Conservation (phyloP, 1,140 invertebrate species). For the Camponotus pennsylvanicus region DNA sequence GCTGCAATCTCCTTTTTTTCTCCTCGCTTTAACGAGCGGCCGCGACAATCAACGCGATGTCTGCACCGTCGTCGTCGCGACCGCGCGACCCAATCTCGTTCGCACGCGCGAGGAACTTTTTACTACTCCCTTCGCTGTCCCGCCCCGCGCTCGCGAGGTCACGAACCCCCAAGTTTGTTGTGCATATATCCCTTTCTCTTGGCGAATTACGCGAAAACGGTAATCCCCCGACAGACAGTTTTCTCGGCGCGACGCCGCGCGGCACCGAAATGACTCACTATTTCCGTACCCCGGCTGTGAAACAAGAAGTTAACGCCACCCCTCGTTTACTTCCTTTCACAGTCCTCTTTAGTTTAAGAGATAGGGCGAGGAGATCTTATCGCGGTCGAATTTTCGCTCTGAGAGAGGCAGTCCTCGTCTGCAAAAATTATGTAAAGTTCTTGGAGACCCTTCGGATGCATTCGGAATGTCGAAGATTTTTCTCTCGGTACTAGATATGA, state of each 20-base stretch:
- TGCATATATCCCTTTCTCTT: constrained; percentile 10
- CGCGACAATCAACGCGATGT: constrained; percentile 64
- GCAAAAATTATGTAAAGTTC: constrained; percentile 25
- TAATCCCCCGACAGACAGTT: constrained; percentile 66
- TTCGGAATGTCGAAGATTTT: neutral
- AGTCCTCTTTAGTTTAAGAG: constrained; percentile 62
- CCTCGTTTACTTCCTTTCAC: constrained; percentile 71
- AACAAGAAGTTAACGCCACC: constrained; percentile 67
- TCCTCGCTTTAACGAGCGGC: constrained; percentile 57
- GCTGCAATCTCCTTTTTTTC: neutral
- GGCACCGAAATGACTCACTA: constrained; percentile 67
- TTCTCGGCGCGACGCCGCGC: constrained; percentile 59
- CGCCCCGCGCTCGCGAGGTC: constrained; percentile 45
- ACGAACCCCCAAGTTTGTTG: constrained; percentile 33
- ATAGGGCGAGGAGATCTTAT: constrained; percentile 49
- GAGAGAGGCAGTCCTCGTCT: neutral
- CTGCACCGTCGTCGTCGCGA: constrained; percentile 16
- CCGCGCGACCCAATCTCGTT: constrained; percentile 65
- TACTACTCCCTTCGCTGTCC: constrained; percentile 28
- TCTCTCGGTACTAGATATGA: neutral
- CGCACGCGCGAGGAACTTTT: constrained; percentile 61
- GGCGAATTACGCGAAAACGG: constrained; percentile 69
- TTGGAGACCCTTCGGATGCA: neutral
- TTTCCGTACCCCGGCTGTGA: constrained; percentile 57
- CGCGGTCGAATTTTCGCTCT: constrained; percentile 1